These are phyloP conservation scores for Megathymus violae DNA, from an alignment of 1,140 invertebrate species.

Conservation along the genomic window DNA sequence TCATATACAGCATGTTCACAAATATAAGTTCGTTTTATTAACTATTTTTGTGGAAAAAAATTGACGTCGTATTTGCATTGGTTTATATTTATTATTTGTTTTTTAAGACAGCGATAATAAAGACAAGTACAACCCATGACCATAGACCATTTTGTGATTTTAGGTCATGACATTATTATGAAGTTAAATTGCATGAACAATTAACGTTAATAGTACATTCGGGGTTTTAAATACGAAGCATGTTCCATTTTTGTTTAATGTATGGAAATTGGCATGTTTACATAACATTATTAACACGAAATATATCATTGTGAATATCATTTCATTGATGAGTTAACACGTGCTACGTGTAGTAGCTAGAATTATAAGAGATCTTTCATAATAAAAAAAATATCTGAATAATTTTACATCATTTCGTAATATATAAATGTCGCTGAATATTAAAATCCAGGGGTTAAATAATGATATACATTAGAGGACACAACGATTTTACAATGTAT, in stretches of 20 bases:
- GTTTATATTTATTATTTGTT: conserved; percentile 10
- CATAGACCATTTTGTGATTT: not conserved
- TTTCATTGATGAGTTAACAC: conserved; percentile 35
- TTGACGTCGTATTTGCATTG: conserved; percentile 24
- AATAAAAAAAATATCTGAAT: conserved; percentile 33
- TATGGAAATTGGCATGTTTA: conserved; percentile 42
- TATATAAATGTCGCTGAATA: not conserved
- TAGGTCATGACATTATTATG: conserved; percentile 11
- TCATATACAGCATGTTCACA: conserved; percentile 22
- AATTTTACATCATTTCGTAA: not conserved
- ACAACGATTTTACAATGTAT: conserved; percentile 38
- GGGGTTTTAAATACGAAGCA: conserved; percentile 35
- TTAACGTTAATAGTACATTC: conserved; percentile 23
- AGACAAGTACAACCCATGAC: not conserved
- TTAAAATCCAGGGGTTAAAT: not conserved
- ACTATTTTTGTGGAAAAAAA: conserved; percentile 30
- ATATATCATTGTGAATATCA: conserved; percentile 54
- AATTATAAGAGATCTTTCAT: conserved; percentile 22
- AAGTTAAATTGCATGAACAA: conserved; percentile 39
- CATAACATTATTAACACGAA: conserved; percentile 52
- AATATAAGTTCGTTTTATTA: not conserved
- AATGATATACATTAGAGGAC: not conserved
- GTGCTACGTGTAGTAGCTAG: not conserved
- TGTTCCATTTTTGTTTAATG: conserved; percentile 37
- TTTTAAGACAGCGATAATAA: not conserved